Conservation (phyloP, 2,888 invertebrate species). For the Endotricha flammealis region DNA sequence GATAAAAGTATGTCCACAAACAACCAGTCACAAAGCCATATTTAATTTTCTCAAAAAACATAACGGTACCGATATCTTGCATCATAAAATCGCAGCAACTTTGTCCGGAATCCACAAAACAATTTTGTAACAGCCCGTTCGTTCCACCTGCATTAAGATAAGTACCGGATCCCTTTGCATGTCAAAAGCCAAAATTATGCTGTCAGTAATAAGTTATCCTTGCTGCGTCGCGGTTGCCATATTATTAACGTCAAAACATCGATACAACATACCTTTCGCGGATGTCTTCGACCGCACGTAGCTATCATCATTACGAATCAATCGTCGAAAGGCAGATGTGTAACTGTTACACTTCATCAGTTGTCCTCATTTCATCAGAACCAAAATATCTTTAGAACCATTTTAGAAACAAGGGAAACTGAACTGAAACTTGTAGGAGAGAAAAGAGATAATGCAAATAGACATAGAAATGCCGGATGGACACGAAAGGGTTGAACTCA, state of each 20-base stretch:
- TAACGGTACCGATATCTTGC: too few species aligned
- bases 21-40: too few species aligned
- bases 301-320: conserved; percentile 52
- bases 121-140: conserved; percentile 36
- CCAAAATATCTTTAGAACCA: conserved; percentile 21
- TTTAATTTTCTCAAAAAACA: too few species aligned
- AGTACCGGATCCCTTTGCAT: conserved; percentile 22
- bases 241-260: conserved; percentile 60
- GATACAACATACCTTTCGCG: conserved; percentile 52
- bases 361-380: conserved; percentile 23
- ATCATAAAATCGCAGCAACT: neutral
- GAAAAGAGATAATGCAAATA: too few species aligned
- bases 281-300: conserved; percentile 55
- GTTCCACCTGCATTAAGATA: conserved; percentile 15
- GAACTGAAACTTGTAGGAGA: conserved; percentile 15
- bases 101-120: conserved; percentile 27
- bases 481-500: conserved; percentile 49
- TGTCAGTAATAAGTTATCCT: conserved; percentile 55
- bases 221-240: conserved; percentile 44
- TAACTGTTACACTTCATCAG: conserved; percentile 63
- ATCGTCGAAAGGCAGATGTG: conserved; percentile 62
- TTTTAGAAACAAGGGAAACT: conserved; percentile 15
- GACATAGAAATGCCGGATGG: conserved; percentile 30
- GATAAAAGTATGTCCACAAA: too few species aligned
- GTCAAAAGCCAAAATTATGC: conserved; percentile 46